Percentiles rank a stretch among this genome's conserved stretches.
Conservation (phyloP, 1,140 invertebrate genomes). For the Eumaeus atala region DNA sequence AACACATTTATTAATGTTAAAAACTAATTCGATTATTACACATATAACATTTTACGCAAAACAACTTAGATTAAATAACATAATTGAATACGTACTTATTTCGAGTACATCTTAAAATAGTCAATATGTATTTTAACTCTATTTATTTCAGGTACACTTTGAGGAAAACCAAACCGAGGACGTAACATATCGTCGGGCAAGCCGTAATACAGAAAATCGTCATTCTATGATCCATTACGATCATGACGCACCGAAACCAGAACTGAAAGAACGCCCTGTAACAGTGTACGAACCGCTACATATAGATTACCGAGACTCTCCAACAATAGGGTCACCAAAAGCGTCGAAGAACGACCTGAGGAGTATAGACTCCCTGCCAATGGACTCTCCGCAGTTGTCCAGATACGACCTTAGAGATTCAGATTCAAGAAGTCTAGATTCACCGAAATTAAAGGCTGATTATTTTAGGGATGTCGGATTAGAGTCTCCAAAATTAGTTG, state of each 20-base stretch:
- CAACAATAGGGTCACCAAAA: slow-evolving; percentile 58
- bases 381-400: slow-evolving; percentile 69
- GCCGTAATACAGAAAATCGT: slow-evolving; percentile 54
- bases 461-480: slow-evolving; percentile 59
- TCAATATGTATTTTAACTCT: too few relatives aligned
- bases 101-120: too few relatives aligned
- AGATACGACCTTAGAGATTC: slow-evolving; percentile 60
- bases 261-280: slow-evolving; percentile 56
- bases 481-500: slow-evolving; percentile 54
- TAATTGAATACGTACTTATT: too few relatives aligned
- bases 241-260: slow-evolving; percentile 53
- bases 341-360: slow-evolving; percentile 54
- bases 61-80: too few relatives aligned
- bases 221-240: slow-evolving; percentile 71
- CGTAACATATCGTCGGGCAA: slow-evolving; percentile 50
- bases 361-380: slow-evolving; percentile 73
- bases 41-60: too few relatives aligned
- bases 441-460: slow-evolving; percentile 59
- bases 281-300: slow-evolving; percentile 62
- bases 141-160: slow-evolving; percentile 63
- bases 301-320: slow-evolving; percentile 57
- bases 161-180: slow-evolving; percentile 53
- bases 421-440: slow-evolving; percentile 69
- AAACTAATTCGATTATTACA: not conserved
- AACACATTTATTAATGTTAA: not conserved